phyloP scores from a whole-genome alignment of 2,797 vertebrate genomes.

The Moxostoma hubbsi region DNA sequence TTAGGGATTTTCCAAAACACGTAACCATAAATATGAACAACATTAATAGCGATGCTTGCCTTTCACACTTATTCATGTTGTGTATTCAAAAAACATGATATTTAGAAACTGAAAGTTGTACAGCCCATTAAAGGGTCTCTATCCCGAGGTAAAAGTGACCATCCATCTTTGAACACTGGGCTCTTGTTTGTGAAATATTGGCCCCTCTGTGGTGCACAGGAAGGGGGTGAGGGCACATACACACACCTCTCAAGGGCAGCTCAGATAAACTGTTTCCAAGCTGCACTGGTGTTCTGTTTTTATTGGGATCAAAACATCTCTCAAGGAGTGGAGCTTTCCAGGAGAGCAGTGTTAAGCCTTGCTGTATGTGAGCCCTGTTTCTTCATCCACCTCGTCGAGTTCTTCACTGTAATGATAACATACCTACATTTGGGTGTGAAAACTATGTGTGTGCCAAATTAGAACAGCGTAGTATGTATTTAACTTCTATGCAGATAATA shows the following conservation, averaged over 20 bases:
- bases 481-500: slow-evolving; percentile 4
- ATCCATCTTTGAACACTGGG: slow-evolving; percentile 50
- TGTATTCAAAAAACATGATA: slow-evolving; percentile 8
- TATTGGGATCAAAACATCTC: slow-evolving; percentile 37
- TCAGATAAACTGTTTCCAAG: slow-evolving; percentile 46
- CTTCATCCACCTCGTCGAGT: slow-evolving; percentile 23
- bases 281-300: slow-evolving; percentile 34
- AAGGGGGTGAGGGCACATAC: slow-evolving; percentile 41
- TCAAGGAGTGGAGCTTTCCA: slow-evolving; percentile 32
- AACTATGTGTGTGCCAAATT: slow-evolving; percentile 6
- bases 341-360: slow-evolving; percentile 19
- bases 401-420: slow-evolving; percentile 11
- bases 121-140: slow-evolving; percentile 45
- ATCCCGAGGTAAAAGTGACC: slow-evolving; percentile 20
- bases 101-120: slow-evolving; percentile 30
- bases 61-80: background rate
- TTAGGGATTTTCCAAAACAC: too few species aligned
- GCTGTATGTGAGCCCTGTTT: slow-evolving; percentile 8
- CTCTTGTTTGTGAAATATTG: slow-evolving; percentile 58
- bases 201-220: slow-evolving; percentile 46
- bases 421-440: slow-evolving; percentile 10
- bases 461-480: slow-evolving; percentile 3
- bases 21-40: too few species aligned
- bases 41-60: too few species aligned
- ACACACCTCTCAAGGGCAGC: slow-evolving; percentile 15